Conservation (phyloP, 2,888 invertebrate species). For the Trypoxylon attenuatum region DNA sequence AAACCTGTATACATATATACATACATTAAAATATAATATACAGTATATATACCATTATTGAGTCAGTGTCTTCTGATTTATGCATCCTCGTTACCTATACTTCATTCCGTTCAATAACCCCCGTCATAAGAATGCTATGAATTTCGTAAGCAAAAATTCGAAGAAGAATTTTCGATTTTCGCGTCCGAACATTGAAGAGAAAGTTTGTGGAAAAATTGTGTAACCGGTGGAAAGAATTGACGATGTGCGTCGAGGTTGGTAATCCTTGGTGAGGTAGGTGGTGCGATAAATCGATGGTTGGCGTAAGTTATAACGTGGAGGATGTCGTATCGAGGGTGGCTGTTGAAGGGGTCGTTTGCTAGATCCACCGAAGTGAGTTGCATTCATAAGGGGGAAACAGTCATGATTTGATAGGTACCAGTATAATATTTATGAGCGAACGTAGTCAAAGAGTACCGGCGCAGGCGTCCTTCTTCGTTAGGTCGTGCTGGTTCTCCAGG, state of each 20-base stretch:
- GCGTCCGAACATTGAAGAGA: too few relatives aligned
- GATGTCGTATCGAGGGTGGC: conserved; percentile 25
- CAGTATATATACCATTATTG: too few relatives aligned
- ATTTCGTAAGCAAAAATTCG: too few relatives aligned
- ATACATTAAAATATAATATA: too few relatives aligned
- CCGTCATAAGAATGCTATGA: too few relatives aligned
- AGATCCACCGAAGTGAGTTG: not conserved
- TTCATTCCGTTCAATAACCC: too few relatives aligned
- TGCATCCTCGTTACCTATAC: too few relatives aligned
- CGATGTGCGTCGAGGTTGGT: conserved; percentile 14
- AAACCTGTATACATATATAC: too few relatives aligned
- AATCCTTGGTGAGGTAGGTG: conserved; percentile 19
- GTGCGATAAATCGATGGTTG: conserved; percentile 48
- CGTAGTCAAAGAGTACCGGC: conserved; percentile 30
- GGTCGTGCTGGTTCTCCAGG: conserved; percentile 19
- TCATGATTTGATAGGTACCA: conserved; percentile 62
- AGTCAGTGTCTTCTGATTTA: too few relatives aligned
- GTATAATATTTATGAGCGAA: conserved; percentile 66
- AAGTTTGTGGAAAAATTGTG: not conserved
- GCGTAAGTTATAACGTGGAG: conserved; percentile 22
- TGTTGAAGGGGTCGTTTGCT: conserved; percentile 7
- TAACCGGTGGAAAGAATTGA: not conserved
- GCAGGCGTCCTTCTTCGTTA: conserved; percentile 58
- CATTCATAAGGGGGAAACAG: conserved; percentile 43
- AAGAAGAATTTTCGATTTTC: too few relatives aligned